A percentile compares a stretch with the other conserved stretches of the same genome.
These are phyloP conservation scores for Lymantria dispar DNA, from an alignment of 2,888 invertebrate genomes.

Conservation along the genomic window DNA sequence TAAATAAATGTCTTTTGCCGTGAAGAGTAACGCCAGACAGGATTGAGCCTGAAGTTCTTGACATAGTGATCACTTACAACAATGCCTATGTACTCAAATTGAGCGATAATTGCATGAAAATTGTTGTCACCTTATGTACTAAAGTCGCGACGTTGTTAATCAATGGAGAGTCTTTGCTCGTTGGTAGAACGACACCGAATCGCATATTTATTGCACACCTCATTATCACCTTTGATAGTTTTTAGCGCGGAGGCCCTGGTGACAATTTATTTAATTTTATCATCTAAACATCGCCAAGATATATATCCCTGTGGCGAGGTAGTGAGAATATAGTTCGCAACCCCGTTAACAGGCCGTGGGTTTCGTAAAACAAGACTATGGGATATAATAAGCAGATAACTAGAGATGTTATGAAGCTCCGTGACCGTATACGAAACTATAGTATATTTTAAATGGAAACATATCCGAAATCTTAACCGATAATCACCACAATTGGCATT, in stretches of 20 bases:
- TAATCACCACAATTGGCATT: too few relatives aligned
- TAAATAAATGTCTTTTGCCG: too few relatives aligned
- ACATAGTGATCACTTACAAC: not conserved
- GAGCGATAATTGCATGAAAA: conserved; percentile 9
- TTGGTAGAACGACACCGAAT: conserved; percentile 9
- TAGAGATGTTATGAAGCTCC: too few relatives aligned
- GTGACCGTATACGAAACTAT: too few relatives aligned
- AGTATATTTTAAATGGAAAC: too few relatives aligned
- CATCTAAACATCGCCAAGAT: conserved; percentile 28
- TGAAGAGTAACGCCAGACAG: too few relatives aligned
- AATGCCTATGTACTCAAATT: not conserved
- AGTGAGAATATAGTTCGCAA: too few relatives aligned
- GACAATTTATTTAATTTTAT: conserved; percentile 32
- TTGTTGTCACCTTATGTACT: conserved; percentile 3
- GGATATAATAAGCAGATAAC: too few relatives aligned
- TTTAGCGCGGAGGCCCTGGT: conserved; percentile 46
- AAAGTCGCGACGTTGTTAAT: conserved; percentile 13
- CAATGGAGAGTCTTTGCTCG: conserved; percentile 8
- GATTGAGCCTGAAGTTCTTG: not conserved
- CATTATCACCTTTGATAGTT: conserved; percentile 58
- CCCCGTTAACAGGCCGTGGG: too few relatives aligned
- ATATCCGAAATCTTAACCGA: too few relatives aligned
- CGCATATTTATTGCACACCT: conserved; percentile 40
- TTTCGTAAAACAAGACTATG: too few relatives aligned
- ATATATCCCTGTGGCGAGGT: too few relatives aligned